Percentiles rank a stretch among this genome's conserved stretches.
phyloP scores from a whole-genome alignment of 2,888 invertebrate species.

The Drosophila stalkeri region DNA sequence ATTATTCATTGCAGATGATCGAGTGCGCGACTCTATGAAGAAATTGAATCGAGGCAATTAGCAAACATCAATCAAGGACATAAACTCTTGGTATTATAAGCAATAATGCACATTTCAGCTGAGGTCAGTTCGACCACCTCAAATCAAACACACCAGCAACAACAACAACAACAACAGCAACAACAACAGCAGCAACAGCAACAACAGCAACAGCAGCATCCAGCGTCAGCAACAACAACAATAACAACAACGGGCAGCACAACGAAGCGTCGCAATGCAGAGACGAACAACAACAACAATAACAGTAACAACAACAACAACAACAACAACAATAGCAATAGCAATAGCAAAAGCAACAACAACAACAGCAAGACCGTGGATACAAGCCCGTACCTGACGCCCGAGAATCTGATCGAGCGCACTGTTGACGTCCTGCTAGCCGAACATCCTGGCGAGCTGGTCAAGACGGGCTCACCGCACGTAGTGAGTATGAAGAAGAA shows the following conservation, averaged over 20 bases:
- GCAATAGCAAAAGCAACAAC: conserved; percentile 70
- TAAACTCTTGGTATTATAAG: conserved; percentile 35
- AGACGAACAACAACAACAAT: conserved; percentile 79
- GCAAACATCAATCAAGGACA: conserved; percentile 56
- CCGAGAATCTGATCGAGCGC: conserved; percentile 92
- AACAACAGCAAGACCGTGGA: conserved; percentile 80
- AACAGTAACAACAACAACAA: conserved; percentile 64
- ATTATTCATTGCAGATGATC: conserved; percentile 4
- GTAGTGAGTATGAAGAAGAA: conserved; percentile 88
- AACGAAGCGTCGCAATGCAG: conserved; percentile 55
- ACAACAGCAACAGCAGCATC: conserved; percentile 45
- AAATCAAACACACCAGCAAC: conserved; percentile 81
- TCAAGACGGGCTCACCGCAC: conserved; percentile 97
- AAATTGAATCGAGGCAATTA: conserved; percentile 2
- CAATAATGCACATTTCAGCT: conserved; percentile 91
- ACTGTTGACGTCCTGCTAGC: conserved; percentile 93
- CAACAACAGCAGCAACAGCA: conserved; percentile 37
- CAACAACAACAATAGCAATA: conserved; percentile 67
- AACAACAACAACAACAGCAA: conserved; percentile 57
- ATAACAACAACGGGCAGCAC: conserved; percentile 50
- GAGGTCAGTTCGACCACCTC: conserved; percentile 91
- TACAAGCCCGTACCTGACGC: conserved; percentile 88
- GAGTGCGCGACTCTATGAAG: conserved; percentile 32
- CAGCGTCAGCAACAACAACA: conserved; percentile 58
- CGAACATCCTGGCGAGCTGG: conserved; percentile 96